Evolutionary conservation across 2,797 vertebrate species (phyloP).

Genomic region (Channallabes apus): DNA sequence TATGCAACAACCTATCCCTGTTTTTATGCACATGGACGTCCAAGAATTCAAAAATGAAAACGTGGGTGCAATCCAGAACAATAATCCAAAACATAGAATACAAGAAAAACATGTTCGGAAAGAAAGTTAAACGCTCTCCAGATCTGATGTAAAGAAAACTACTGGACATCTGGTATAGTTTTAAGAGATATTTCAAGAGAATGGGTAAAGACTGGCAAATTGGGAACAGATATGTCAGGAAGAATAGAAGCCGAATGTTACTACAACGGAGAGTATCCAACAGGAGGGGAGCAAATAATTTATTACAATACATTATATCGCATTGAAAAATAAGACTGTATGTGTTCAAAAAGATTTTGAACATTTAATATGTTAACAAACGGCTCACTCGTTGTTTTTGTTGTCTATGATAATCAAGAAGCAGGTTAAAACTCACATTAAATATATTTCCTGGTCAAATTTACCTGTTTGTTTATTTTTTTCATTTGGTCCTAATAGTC

Average conservation of each 20-base stretch:
- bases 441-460: neutral
- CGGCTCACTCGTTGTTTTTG: neutral
- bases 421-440: neutral
- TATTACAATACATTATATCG: neutral
- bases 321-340: neutral
- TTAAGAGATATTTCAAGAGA: constrained; percentile 15
- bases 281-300: neutral
- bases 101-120: neutral
- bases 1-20: neutral
- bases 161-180: constrained; percentile 9
- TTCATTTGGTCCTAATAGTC: neutral
- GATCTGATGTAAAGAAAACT: neutral
- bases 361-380: neutral
- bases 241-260: neutral
- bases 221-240: neutral
- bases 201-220: constrained; percentile 2
- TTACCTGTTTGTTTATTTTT: neutral
- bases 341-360: neutral
- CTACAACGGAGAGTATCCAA: neutral
- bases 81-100: neutral
- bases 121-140: neutral
- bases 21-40: neutral
- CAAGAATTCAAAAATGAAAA: neutral
- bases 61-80: neutral
- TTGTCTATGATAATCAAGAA: neutral